These are phyloP conservation scores for Maccullochella peelii DNA, from an alignment of 2,113 vertebrate genomes.

Conservation along the genomic window DNA sequence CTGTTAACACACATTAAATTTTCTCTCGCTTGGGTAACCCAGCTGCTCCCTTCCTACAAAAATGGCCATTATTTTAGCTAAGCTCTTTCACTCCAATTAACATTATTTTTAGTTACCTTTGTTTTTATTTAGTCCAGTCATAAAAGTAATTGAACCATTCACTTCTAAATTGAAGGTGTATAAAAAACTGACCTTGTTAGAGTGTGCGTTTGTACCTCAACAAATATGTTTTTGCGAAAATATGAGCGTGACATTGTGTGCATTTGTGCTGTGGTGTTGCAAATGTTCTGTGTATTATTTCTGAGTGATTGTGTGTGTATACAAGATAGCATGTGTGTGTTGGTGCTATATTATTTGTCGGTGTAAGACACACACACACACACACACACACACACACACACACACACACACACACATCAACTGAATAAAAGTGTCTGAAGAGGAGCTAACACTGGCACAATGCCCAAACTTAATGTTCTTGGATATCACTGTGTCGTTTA, in stretches of 20 bases:
- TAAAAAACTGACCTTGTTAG: slow-evolving; percentile 15
- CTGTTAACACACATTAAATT: slow-evolving; percentile 36
- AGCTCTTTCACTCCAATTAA: slow-evolving; percentile 39
- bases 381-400: too few relatives aligned
- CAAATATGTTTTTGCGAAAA: background rate
- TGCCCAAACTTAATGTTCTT: slow-evolving; percentile 65
- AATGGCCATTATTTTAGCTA: slow-evolving; percentile 17
- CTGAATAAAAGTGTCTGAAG: slow-evolving; percentile 48
- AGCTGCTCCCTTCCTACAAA: slow-evolving; percentile 42
- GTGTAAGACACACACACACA: too few relatives aligned
- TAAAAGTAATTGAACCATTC: background rate
- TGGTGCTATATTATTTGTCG: background rate
- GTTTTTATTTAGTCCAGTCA: slow-evolving; percentile 11
- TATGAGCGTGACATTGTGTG: background rate
- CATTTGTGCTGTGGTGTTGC: background rate
- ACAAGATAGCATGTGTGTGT: background rate
- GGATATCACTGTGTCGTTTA: slow-evolving; percentile 51
- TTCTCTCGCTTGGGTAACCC: slow-evolving; percentile 36
- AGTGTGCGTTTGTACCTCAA: background rate
- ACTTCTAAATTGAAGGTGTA: background rate
- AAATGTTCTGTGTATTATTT: background rate
- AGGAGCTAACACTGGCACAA: slow-evolving; percentile 58
- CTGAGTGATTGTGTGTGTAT: background rate
- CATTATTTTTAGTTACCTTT: background rate
- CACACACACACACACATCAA: too few relatives aligned